These are phyloP conservation scores for Bufo bufo DNA, from an alignment of 2,113 vertebrate species.

Conservation along the genomic window DNA sequence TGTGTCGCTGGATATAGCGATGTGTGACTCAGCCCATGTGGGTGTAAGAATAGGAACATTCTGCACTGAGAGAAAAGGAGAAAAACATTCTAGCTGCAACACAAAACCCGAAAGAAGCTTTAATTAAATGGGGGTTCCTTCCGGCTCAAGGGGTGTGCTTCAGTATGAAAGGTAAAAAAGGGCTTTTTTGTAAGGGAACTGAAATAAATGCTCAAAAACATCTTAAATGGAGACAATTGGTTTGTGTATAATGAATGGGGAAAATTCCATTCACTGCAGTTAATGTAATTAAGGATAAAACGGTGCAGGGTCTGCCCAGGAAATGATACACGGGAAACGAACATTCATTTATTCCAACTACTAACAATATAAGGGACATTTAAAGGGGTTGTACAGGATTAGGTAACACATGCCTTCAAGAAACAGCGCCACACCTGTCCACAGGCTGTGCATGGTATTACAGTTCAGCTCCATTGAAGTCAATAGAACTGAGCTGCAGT, in stretches of 20 bases:
- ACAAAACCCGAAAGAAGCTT: not conserved
- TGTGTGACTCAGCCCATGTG: slow-evolving; percentile 42
- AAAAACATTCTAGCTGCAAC: not conserved
- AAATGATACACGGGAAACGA: not conserved
- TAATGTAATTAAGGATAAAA: slow-evolving; percentile 5
- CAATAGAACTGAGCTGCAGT: too few species aligned
- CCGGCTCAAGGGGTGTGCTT: not conserved
- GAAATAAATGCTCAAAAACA: slow-evolving; percentile 13
- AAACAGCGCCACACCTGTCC: too few species aligned
- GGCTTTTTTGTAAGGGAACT: not conserved
- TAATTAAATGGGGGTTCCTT: slow-evolving; percentile 37
- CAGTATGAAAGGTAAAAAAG: not conserved
- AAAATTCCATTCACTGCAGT: not conserved
- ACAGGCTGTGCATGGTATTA: too few species aligned
- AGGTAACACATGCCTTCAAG: too few species aligned
- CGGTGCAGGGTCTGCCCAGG: not conserved
- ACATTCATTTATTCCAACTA: not conserved
- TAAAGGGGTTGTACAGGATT: too few species aligned
- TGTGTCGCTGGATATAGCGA: slow-evolving; percentile 14
- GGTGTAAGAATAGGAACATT: slow-evolving; percentile 43
- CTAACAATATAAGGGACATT: too few species aligned
- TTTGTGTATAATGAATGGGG: slow-evolving; percentile 2
- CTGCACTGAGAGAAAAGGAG: not conserved
- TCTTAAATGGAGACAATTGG: not conserved
- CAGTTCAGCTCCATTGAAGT: too few species aligned